Evolutionary conservation across 2,113 vertebrate species (phyloP).

Genomic region (human (Homo sapiens)): GRCh38 chrX:87496501-87497000

Average conservation of each 20-base stretch:
- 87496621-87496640: neutral
- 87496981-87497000: neutral
- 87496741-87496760: neutral
- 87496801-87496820: neutral
- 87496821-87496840: neutral
- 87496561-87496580: neutral
- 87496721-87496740: neutral
- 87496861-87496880: neutral
- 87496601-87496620: neutral
- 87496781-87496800: neutral
- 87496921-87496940: neutral
- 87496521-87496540: neutral
- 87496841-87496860: neutral
- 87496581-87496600: neutral
- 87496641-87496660: neutral
- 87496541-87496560: neutral
- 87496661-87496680: neutral
- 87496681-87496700: neutral
- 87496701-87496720: neutral
- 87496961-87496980: neutral
- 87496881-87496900: neutral
- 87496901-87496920: neutral
- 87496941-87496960: neutral
- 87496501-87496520: neutral
- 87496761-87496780: neutral